Evolutionary conservation across 2,797 vertebrate species (phyloP), one percentile per base, ranked within the genome.

Genomic region (Acridotheres tristis): DNA sequence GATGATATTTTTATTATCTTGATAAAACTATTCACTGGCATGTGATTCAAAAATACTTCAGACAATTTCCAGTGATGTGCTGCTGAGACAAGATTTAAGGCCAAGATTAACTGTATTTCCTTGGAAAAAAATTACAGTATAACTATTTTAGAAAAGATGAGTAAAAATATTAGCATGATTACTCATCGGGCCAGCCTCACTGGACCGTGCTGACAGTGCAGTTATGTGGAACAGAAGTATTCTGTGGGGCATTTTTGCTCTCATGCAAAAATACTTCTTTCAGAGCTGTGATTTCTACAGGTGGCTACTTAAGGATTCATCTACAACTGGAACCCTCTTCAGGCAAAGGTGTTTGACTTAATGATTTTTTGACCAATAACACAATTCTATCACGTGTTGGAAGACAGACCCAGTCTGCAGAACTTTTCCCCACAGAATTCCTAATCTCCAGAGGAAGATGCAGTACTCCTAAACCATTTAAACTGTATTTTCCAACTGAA

Each of bases 41-140:
- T 68, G 79, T 96, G 96, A 96, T 94, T 94, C 89, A 95, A 81
- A 94, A 93, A 74, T 57, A 68, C 74, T 85, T 51, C 76, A 72
- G 69, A 82, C 25, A 87, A 36, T 94, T 97, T 96, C 91, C 96
- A 91, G 5, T 85, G 76, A 61, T 93, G 50, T 61, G 76, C 76
- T 91, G 81, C 88, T 93, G 89, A 96, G 83, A 85, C 68, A 81
- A 80, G 27, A 83, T 96, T 96, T 88, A 93, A 79, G 81, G 62
- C 47, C 76, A 65, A 85, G 50, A 66, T 78, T 90, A 93, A 94
- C 77, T 5, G 1, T 89, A 79, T 96, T 96, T 97, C 94, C 96
- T 94, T 97, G 96, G 95, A 86, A 96, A 96, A 89, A 96, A 93
- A 54, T 27, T 83, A 91, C 79, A 80, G 38, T 47, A 61, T 74